Evolutionary conservation across 2,113 vertebrate genomes (phyloP), one percentile per base, ranked within the genome.

Genomic region (Myiozetetes cayanensis): DNA sequence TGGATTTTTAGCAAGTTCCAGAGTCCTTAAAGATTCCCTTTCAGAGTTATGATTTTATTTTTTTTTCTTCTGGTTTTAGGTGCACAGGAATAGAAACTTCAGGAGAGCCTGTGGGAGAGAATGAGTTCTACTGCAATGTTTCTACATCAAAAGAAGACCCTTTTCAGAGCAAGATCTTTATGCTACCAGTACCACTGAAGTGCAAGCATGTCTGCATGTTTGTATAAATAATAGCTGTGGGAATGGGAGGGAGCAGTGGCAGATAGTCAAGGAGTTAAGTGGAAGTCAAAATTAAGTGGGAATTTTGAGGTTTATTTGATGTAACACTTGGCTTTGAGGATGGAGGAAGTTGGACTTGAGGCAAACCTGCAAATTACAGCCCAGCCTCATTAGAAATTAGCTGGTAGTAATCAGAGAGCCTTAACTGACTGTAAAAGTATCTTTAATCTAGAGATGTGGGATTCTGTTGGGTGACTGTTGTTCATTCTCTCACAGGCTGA

Each of bases 281-380:
- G 95, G 94, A 96, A 93, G 82, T 96, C 41, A 75, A 93, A 97
- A 96, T 97, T 95, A 94, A 96, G 93, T 94, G 92, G 93, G 93
- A 94, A 95, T 95, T 96, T 93, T 97, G 94, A 96, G 90, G 92
- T 87, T 95, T 96, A 43, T 96, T 96, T 96, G 93, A 96, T 95
- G 83, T 93, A 90, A 93, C 55, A 47, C 73, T 96, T 95, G 90
- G 87, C 85, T 94, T 96, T 95, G 93, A 88, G 79, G 75, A 89
- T 90, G 76, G 81, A 95, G 96, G 93, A 97, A 96, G 94, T 93
- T 96, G 89, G 91, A 94, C 87, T 91, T 93, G 84, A 96, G 76
- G 89, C 95, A 95, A 96, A 95, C 94, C 89, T 95, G 89, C n/a
- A 94, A 96, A 96, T 94, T 95, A 89, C 77, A 95, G 53, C 94